Base-by-base conservation (phyloP, 2,113 vertebrate species). In the Psephotus haematonotus region DNA sequence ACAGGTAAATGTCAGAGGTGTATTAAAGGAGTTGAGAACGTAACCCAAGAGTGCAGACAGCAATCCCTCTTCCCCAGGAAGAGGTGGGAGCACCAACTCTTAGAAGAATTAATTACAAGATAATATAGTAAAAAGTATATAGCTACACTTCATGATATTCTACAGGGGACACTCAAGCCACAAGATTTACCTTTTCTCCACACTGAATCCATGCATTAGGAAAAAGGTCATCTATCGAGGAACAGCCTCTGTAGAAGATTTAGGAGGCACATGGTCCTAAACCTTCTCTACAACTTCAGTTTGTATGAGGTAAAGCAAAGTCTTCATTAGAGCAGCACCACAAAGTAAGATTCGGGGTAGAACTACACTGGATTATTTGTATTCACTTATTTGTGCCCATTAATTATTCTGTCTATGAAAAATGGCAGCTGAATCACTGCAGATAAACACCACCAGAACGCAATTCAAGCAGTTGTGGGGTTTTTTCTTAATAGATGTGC, bases 371-470 rank as follows among this genome's bases (percentile, higher is more conserved):
- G 11, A 46, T 49, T 65, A 57, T 49, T 83, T 83, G 27, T 63
- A 49, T 83, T 71, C 82, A 72, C 67, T 93, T 92, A 50, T 94
- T 92, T 94, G 33, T 43, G 16, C 23, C 3, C 11, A 77, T 82
- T 82, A 74, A 85, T 70, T 72, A 67, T 82, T 82, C 90, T 81
- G 41, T 24, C 68, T 70, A 97, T 53, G 86, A 96, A 97, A 98
- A 97, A 96, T 92, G 37, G 17, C 95, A 98, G 95, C 95, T 97
- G 97, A 97, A 96, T 95, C 52, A 41, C 93, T 96, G 92, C 71
- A 86, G 87, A 93, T 93, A 91, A 98, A 97, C 97, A 96, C 82
- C 94, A 96, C 94, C 94, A 97, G 96, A 96, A 97, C 86, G 88
- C 86, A 98, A 97, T 87, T 95, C 59, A 79, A 97, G 93, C 80